These are phyloP conservation scores for fruit fly (Drosophila melanogaster) DNA, from an alignment of 1,140 invertebrate genomes.

Conservation along the genomic window DNA sequence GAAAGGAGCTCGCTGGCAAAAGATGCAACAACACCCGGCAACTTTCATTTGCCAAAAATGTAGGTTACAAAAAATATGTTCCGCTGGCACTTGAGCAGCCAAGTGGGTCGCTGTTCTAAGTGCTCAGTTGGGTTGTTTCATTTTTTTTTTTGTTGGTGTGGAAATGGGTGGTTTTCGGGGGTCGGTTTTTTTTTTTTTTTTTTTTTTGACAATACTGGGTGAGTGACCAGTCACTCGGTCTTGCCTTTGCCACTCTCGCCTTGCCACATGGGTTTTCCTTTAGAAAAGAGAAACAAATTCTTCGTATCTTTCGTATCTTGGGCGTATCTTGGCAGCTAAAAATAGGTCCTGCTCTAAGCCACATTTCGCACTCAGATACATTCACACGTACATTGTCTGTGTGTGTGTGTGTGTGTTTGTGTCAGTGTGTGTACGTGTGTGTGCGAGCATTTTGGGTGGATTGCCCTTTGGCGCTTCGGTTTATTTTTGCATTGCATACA, in stretches of 20 bases:
- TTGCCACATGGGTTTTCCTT: constrained; percentile 16
- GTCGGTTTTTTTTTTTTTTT: not conserved
- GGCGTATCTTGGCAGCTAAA: constrained; percentile 45
- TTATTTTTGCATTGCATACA: constrained; percentile 62
- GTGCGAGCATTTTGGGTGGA: constrained; percentile 20
- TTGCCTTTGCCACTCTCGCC: not conserved
- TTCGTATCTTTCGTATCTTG: constrained; percentile 26
- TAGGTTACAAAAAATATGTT: constrained; percentile 65
- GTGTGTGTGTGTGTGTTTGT: not conserved
- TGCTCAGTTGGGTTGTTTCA: constrained; percentile 8
- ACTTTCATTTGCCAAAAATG: constrained; percentile 73
- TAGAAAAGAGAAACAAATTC: constrained; percentile 40
- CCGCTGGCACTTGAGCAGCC: constrained; percentile 56
- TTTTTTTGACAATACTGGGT: constrained; percentile 19
- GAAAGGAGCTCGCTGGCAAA: not conserved
- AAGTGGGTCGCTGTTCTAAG: constrained; percentile 55
- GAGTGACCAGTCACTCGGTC: constrained; percentile 33
- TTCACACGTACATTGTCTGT: not conserved
- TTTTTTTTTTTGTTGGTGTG: not conserved
- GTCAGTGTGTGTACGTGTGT: constrained; percentile 8
- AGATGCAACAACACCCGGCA: constrained; percentile 35
- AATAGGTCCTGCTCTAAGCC: constrained; percentile 37
- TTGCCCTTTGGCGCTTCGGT: constrained; percentile 57
- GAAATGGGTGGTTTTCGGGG: not conserved
- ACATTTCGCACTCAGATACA: constrained; percentile 1